Evolutionary conservation across 2,888 invertebrate genomes (phyloP), one percentile per base, ranked within the genome.

Genomic region (Euclidia mi): DNA sequence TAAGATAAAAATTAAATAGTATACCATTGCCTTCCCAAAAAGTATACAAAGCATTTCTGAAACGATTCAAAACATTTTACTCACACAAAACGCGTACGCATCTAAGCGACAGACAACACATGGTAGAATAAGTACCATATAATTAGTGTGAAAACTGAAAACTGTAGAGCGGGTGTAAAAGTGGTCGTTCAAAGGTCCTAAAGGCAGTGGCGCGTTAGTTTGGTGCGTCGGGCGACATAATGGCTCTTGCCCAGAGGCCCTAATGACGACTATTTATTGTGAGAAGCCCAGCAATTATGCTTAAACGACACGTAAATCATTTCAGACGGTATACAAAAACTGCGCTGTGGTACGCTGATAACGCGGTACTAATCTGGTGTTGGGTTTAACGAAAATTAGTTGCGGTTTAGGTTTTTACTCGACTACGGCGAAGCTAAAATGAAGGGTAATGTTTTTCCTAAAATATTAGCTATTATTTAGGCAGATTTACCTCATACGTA

Each of bases 261-360:
- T 89, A 89, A 90, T 81, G 89, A 87, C 79, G 71, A 79, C 85
- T 82, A 84, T 85, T 88, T 87, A 81, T 79, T 82, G 78, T 79
- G 78, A 78, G 75, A 71, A 66, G 56, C 61, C 53, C 65, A 43
- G 49, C 71, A 63, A 74, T 71, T 63, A 73, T 45, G 65, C 56
- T 55, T 46, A 69, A 62, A 34, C 25, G 25, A 3, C 35, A 25
- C 45, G 34, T 34, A 34, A 20, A 32, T 45, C 31, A 43, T 12
- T 31, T 14, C 14, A 15, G 17, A 31, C 7, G 6, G 7, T 9
- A 42, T n/a, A 20, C n/a, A 40, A 40, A 40, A 20, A 40, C 11
- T 40, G 7, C 20, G 7, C 6, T 15, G 2, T 2, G 10, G 0
- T 0, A 2, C 35, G 7, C 6, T 35, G 2, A 15, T 14, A 35